Conservation (phyloP, 1,140 invertebrate genomes). For the Cydia strobilella region DNA sequence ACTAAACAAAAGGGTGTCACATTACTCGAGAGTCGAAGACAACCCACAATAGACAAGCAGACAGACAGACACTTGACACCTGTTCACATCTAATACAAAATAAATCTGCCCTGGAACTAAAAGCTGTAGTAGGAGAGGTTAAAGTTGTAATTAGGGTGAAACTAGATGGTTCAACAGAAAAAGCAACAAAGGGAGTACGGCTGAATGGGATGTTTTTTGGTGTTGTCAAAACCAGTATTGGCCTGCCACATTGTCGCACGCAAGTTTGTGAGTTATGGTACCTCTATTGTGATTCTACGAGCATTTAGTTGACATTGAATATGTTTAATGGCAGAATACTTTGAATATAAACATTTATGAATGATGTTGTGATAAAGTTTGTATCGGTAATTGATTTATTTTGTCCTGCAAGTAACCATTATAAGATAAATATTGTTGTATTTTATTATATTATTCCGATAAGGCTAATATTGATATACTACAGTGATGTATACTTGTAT, state of each 20-base stretch:
- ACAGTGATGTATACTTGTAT: too few relatives aligned
- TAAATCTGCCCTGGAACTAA: neutral
- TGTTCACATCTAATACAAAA: constrained; percentile 24
- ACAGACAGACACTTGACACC: constrained; percentile 29
- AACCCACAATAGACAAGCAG: constrained; percentile 27
- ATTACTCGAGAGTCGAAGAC: constrained; percentile 30
- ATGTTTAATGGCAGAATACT: constrained; percentile 14
- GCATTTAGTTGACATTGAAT: constrained; percentile 30
- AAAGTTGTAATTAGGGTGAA: constrained; percentile 18
- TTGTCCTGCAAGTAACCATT: neutral
- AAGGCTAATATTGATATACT: too few relatives aligned
- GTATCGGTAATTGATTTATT: constrained; percentile 12
- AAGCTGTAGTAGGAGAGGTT: neutral
- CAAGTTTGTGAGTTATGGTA: constrained; percentile 13
- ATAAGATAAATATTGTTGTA: neutral
- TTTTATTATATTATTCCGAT: neutral
- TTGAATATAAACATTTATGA: constrained; percentile 25
- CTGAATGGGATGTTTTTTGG: constrained; percentile 32
- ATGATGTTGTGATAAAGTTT: constrained; percentile 16
- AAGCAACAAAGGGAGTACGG: constrained; percentile 18
- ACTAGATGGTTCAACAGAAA: constrained; percentile 5
- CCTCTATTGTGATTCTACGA: constrained; percentile 26
- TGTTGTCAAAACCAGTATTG: constrained; percentile 30
- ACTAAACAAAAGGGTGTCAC: constrained; percentile 30
- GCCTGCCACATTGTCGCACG: constrained; percentile 23